Evolutionary conservation across 2,113 vertebrate genomes (phyloP).

Genomic region (Pedetes capensis): DNA sequence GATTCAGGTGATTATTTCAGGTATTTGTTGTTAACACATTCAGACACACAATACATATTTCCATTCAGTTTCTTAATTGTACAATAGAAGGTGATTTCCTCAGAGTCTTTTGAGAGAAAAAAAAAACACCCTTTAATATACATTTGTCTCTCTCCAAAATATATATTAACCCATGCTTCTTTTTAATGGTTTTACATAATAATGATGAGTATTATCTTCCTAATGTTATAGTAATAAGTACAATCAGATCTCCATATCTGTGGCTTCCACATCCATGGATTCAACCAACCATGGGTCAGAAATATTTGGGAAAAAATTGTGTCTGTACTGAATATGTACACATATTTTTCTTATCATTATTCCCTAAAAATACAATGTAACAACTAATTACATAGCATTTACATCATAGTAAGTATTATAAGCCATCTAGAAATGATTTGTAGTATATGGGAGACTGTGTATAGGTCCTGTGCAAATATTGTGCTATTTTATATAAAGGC

Average conservation of each 20-base stretch:
- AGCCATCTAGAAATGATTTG: too few relatives aligned
- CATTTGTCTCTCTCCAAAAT: not conserved
- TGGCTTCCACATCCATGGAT: too few relatives aligned
- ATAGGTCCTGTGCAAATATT: not conserved
- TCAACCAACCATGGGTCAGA: too few relatives aligned
- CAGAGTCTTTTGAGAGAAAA: not conserved
- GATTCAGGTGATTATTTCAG: too few relatives aligned
- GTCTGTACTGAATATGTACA: too few relatives aligned
- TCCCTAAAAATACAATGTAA: not conserved
- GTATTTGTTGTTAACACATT: not conserved
- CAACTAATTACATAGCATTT: not conserved
- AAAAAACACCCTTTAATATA: not conserved
- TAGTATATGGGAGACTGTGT: too few relatives aligned
- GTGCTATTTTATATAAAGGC: not conserved
- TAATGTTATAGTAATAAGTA: not conserved
- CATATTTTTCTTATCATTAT: too few relatives aligned
- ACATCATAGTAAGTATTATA: too few relatives aligned
- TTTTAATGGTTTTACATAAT: slow-evolving; percentile 8
- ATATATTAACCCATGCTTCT: not conserved
- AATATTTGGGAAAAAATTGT: too few relatives aligned
- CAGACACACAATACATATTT: not conserved
- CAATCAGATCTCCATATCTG: not conserved
- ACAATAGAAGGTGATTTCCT: not conserved
- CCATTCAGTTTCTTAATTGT: not conserved
- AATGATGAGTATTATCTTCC: not conserved